Conservation (phyloP, 2,797 vertebrate species). For the Dicrostonyx torquatus region DNA sequence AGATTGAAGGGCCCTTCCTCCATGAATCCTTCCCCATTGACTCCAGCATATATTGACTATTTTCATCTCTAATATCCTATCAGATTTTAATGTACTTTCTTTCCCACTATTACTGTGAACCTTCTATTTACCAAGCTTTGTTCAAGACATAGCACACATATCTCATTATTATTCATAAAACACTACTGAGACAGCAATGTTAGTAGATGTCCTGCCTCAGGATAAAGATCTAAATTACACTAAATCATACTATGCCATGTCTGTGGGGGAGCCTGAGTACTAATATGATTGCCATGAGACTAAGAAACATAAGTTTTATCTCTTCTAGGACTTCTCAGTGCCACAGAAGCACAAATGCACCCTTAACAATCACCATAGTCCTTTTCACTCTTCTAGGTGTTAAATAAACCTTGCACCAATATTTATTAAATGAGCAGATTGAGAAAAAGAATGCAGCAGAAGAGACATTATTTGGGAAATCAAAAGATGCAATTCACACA, state of each 20-base stretch:
- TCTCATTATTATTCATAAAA: slow-evolving; percentile 42
- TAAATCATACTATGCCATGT: background rate
- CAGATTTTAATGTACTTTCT: background rate
- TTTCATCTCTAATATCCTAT: slow-evolving; percentile 2
- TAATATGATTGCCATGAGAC: background rate
- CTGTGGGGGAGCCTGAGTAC: background rate
- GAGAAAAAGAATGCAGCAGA: background rate
- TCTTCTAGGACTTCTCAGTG: background rate
- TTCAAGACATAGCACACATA: background rate
- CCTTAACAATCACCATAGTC: background rate
- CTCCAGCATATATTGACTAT: background rate
- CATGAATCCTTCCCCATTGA: background rate
- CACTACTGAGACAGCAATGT: background rate
- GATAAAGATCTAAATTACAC: background rate
- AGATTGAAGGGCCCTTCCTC: background rate
- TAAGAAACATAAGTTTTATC: background rate
- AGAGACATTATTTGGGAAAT: slow-evolving; percentile 27
- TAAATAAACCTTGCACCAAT: background rate
- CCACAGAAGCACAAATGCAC: background rate
- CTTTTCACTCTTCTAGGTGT: background rate
- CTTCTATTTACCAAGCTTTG: background rate
- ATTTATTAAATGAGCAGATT: background rate
- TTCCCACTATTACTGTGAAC: background rate
- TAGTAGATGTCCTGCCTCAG: background rate
- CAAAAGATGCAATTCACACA: background rate